Evolutionary conservation across 2,888 invertebrate species (phyloP).

Genomic region (Hydrotaea cyrtoneurina): DNA sequence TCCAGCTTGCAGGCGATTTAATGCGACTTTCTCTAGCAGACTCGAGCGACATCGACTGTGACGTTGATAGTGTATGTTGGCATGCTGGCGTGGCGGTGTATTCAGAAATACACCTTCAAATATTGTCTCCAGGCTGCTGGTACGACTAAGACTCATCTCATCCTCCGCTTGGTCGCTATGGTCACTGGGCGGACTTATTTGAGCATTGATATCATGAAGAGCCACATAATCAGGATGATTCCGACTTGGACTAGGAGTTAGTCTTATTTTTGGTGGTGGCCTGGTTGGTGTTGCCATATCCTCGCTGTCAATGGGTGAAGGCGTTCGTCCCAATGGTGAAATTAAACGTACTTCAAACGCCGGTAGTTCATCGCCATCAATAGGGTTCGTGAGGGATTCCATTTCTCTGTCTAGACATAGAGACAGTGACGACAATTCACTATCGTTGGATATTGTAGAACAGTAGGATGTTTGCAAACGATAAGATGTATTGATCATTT

Average conservation of each 20-base stretch:
- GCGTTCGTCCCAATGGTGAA: slow-evolving; percentile 77
- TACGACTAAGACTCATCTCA: slow-evolving; percentile 67
- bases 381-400: slow-evolving; percentile 56
- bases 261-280: slow-evolving; percentile 34
- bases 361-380: slow-evolving; percentile 77
- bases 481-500: slow-evolving; percentile 65
- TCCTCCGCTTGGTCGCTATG: slow-evolving; percentile 52
- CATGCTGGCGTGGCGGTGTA: slow-evolving; percentile 76
- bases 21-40: slow-evolving; percentile 73
- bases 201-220: slow-evolving; percentile 78
- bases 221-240: slow-evolving; percentile 76
- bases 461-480: slow-evolving; percentile 74
- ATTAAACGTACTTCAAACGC: slow-evolving; percentile 77
- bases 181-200: slow-evolving; percentile 77
- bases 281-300: slow-evolving; percentile 68
- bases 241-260: slow-evolving; percentile 56
- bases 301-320: slow-evolving; percentile 77
- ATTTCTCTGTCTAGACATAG: slow-evolving; percentile 76
- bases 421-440: slow-evolving; percentile 75
- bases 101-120: slow-evolving; percentile 79
- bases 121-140: slow-evolving; percentile 78
- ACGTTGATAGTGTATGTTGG: slow-evolving; percentile 39
- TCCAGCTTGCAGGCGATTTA: slow-evolving; percentile 73
- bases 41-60: slow-evolving; percentile 68
- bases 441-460: slow-evolving; percentile 76